Evolutionary conservation across 2,797 vertebrate species (phyloP), one percentile per base, ranked within the genome.

Genomic region (Peromyscus eremicus): DNA sequence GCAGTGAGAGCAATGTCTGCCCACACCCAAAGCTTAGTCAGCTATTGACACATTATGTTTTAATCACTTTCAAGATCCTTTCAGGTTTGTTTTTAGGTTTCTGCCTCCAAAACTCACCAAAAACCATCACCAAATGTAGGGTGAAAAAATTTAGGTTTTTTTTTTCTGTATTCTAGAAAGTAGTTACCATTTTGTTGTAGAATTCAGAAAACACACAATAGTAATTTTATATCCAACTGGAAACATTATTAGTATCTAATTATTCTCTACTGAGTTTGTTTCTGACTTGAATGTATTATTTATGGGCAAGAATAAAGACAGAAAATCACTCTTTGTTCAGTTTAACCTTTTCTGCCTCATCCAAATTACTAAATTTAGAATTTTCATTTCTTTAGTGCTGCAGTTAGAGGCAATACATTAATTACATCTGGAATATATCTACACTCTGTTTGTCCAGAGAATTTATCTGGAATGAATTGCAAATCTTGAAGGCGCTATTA

Each of bases 381-480:
- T 27, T 93, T 96, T 29, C 6, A 46, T 73, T 52, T 93, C 75
- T 88, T 84, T 62, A 97, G 19, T 43, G n/a, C 5, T 73, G 0
- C 6, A 73, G n/a, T 87, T 85, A 91, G 57, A 92, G 46, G 81
- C 64, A 95, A 92, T 88, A 49, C 27, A 52, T 87, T 92, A 43
- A 52, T 87, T 92, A 37, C 23, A 52, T 89, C 46, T 49, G n/a
- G 23, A 94, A 96, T 80, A 85, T 73, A 87, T 43, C 17, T 84
- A 9, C 1, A 40, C 10, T 64, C 19, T 55, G 8, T 55, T 60
- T 86, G 49, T 88, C 25, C 6, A 81, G 55, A 94, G 32, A 21
- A 68, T 62, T 91, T 92, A 95, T 81, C 79, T 94, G 81, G 37
- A 96, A 94, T 96, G 25, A 96, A 88, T 94, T 97, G 62, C 89